phyloP scores from a whole-genome alignment of 2,888 invertebrate species.

The Micropterix aruncella region DNA sequence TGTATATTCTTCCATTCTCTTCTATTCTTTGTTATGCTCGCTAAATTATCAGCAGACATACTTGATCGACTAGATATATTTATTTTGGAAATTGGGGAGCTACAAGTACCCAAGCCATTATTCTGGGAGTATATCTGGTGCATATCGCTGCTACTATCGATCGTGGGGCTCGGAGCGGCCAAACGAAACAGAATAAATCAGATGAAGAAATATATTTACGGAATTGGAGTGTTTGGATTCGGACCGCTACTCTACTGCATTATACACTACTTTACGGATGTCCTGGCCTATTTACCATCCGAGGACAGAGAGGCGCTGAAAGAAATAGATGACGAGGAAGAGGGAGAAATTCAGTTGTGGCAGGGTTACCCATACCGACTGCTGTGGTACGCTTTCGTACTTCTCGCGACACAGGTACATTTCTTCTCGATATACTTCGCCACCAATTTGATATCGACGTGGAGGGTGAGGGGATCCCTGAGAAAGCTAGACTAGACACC shows the following conservation, averaged over 20 bases:
- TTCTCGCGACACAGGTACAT: slow-evolving; percentile 79
- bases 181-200: slow-evolving; percentile 68
- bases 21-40: slow-evolving; percentile 78
- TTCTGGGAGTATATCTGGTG: slow-evolving; percentile 95
- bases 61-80: slow-evolving; percentile 88
- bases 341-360: slow-evolving; percentile 65
- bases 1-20: slow-evolving; percentile 89
- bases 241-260: slow-evolving; percentile 71
- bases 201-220: slow-evolving; percentile 68
- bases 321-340: slow-evolving; percentile 41
- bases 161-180: slow-evolving; percentile 75
- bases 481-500: too few relatives aligned
- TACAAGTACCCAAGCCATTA: slow-evolving; percentile 80
- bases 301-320: too few relatives aligned
- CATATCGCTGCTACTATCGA: slow-evolving; percentile 65
- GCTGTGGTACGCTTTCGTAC: slow-evolving; percentile 84
- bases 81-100: slow-evolving; percentile 84
- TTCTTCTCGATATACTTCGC: slow-evolving; percentile 76
- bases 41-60: slow-evolving; percentile 83
- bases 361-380: slow-evolving; percentile 85
- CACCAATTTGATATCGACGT: slow-evolving; percentile 66
- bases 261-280: slow-evolving; percentile 70
- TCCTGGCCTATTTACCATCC: slow-evolving; percentile 54
- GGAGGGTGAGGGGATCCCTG: slow-evolving; percentile 74
- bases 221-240: slow-evolving; percentile 64